Evolutionary conservation across 2,113 vertebrate genomes (phyloP).

Genomic region (Bos javanicus): DNA sequence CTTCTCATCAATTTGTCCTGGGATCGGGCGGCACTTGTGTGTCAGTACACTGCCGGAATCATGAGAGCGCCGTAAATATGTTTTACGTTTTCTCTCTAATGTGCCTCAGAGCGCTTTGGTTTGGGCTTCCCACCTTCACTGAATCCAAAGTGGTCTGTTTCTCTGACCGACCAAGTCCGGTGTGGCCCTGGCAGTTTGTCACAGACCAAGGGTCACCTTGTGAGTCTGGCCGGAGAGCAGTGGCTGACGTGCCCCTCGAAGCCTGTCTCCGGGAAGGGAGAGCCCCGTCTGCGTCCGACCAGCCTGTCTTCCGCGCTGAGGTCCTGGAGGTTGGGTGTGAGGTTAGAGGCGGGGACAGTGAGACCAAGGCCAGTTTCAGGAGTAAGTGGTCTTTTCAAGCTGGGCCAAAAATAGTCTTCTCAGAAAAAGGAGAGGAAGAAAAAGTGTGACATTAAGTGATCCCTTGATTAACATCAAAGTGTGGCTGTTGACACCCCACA

Average conservation of each 20-base stretch:
- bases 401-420: not conserved
- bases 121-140: not conserved
- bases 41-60: not conserved
- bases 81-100: too few species aligned
- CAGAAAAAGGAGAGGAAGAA: not conserved
- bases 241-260: not conserved
- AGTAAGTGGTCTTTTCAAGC: not conserved
- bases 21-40: accelerated
- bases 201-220: not conserved
- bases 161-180: not conserved
- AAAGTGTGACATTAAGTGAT: accelerated
- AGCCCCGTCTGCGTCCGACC: not conserved
- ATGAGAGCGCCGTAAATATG: accelerated
- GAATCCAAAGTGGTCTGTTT: not conserved
- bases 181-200: not conserved
- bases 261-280: not conserved
- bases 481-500: not conserved
- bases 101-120: not conserved
- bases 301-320: accelerated
- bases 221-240: not conserved
- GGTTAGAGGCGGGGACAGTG: not conserved
- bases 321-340: accelerated
- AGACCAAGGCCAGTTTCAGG: not conserved
- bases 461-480: not conserved
- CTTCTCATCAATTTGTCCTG: accelerated